These are phyloP conservation scores for Chrysogorgia sp. DNA, from an alignment of 92 coral and sea anemone genomes.

Conservation along the genomic window DNA sequence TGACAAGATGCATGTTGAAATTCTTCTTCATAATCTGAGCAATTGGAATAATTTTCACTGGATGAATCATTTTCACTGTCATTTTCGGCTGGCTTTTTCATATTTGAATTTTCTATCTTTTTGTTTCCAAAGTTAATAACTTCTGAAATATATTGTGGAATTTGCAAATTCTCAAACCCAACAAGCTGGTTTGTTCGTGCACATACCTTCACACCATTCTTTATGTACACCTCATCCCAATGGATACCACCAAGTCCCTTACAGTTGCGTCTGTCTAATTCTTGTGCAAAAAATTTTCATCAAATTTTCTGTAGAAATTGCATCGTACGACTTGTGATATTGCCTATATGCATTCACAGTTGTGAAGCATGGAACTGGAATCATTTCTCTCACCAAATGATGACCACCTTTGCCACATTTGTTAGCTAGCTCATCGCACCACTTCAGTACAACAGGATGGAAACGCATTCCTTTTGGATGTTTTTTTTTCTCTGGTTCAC, in stretches of 20 bases:
- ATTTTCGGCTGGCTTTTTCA: background rate
- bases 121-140: background rate
- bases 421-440: slow-evolving; percentile 57
- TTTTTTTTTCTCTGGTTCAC: background rate
- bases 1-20: too few relatives aligned
- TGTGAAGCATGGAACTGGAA: slow-evolving; percentile 58
- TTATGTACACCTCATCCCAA: slow-evolving; percentile 61
- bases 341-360: slow-evolving; percentile 58
- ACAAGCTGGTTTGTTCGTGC: slow-evolving; percentile 62
- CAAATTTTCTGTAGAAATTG: slow-evolving; percentile 50
- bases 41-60: slow-evolving; percentile 5
- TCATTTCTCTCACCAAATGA: slow-evolving; percentile 47
- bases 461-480: slow-evolving; percentile 64
- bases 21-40: too few relatives aligned
- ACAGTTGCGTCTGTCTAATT: slow-evolving; percentile 52
- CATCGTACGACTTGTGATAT: slow-evolving; percentile 24
- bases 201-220: slow-evolving; percentile 59
- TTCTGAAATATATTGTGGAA: slow-evolving; percentile 3
- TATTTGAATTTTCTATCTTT: background rate
- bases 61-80: slow-evolving; percentile 18
- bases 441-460: slow-evolving; percentile 61
- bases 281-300: slow-evolving; percentile 50
- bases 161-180: slow-evolving; percentile 59
- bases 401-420: slow-evolving; percentile 55
- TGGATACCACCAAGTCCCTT: slow-evolving; percentile 66